Percentiles rank a stretch among this genome's conserved stretches.
phyloP scores from a whole-genome alignment of 2,113 vertebrate species.

The Coturnix japonica region DNA sequence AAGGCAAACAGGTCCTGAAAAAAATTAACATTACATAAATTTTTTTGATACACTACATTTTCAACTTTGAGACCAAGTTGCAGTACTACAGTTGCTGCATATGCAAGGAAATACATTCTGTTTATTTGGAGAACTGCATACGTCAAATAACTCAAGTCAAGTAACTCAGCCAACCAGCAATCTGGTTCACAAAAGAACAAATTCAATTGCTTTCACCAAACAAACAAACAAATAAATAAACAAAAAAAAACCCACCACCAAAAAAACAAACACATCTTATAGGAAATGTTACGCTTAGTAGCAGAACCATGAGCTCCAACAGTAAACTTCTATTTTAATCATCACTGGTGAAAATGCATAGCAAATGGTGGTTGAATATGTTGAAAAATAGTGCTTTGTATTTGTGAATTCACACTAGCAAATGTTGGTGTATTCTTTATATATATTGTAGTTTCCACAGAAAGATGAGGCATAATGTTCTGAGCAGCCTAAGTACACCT shows the following conservation, averaged over 20 bases:
- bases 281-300: neutral
- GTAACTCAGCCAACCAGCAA: neutral
- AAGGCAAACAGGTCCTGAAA: slow-evolving; percentile 94
- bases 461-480: neutral
- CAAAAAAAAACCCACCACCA: too few relatives aligned
- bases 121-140: neutral
- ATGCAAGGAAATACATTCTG: neutral
- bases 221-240: neutral
- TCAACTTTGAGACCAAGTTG: neutral
- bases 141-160: neutral
- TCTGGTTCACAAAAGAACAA: neutral
- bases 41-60: neutral
- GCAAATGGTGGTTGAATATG: neutral
- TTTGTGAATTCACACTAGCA: neutral
- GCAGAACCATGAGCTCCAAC: neutral
- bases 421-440: neutral
- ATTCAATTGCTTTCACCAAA: neutral
- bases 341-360: neutral
- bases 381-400: neutral
- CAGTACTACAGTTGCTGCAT: too few relatives aligned
- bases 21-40: neutral
- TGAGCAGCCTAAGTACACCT: neutral
- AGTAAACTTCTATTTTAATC: neutral
- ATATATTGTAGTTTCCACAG: neutral
- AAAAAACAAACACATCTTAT: neutral